These are phyloP conservation scores for Oostethus manadensis DNA, from an alignment of 2,113 vertebrate genomes.

Conservation along the genomic window DNA sequence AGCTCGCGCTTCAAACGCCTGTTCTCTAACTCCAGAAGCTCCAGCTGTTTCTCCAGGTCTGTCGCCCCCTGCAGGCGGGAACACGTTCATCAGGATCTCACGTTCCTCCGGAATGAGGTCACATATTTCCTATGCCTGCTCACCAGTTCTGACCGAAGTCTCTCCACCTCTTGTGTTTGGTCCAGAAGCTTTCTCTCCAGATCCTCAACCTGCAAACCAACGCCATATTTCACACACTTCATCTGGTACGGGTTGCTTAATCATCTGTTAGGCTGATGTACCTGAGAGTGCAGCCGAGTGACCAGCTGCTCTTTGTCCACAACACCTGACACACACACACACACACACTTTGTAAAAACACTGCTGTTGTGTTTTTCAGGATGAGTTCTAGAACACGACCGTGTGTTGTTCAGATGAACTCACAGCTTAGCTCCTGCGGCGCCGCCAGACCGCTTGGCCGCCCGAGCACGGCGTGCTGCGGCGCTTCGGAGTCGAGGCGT, in stretches of 20 bases:
- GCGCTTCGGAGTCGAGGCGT: conserved; percentile 66
- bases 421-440: conserved; percentile 32
- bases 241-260: neutral
- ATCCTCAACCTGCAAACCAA: conserved; percentile 74
- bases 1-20: conserved; percentile 84
- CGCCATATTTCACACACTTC: neutral
- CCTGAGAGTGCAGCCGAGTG: conserved; percentile 79
- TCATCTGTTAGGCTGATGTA: conserved; percentile 33
- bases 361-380: too few relatives aligned
- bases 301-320: conserved; percentile 64
- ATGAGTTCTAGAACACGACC: too few relatives aligned
- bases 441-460: neutral
- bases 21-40: conserved; percentile 86
- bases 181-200: conserved; percentile 82
- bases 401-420: conserved; percentile 1
- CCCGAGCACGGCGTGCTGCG: conserved; percentile 22
- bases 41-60: conserved; percentile 88
- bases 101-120: neutral
- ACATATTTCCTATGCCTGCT: conserved; percentile 6
- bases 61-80: conserved; percentile 79
- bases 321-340: neutral
- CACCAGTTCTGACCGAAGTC: conserved; percentile 83
- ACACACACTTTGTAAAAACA: neutral
- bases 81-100: too few relatives aligned
- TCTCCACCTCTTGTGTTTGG: conserved; percentile 83